These are phyloP conservation scores for Alces alces DNA, from an alignment of 2,113 vertebrate species.

Conservation along the genomic window DNA sequence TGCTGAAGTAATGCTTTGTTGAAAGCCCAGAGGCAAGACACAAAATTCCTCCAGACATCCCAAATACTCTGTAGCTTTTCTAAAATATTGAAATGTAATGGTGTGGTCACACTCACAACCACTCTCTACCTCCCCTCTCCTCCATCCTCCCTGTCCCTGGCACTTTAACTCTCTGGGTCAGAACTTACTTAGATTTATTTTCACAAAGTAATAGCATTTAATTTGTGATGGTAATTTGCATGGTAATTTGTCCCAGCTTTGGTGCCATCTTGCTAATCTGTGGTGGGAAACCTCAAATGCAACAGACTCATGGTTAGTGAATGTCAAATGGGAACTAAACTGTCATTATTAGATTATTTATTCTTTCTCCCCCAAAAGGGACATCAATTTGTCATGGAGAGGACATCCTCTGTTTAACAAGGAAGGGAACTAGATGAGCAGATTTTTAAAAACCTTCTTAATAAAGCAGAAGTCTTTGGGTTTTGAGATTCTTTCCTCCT, in stretches of 20 bases:
- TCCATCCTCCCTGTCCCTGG: neutral
- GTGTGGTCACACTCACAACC: neutral
- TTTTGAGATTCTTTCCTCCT: slow-evolving; percentile 60
- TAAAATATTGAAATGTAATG: neutral
- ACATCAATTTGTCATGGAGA: slow-evolving; percentile 69
- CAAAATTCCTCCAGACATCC: neutral
- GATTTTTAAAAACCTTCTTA: neutral
- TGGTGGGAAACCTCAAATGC: slow-evolving; percentile 63
- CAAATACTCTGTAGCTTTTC: neutral
- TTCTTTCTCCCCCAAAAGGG: slow-evolving; percentile 66
- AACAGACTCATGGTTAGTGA: slow-evolving; percentile 67
- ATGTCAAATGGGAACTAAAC: slow-evolving; percentile 59
- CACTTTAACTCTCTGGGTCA: neutral
- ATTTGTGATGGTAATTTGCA: neutral
- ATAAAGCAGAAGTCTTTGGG: slow-evolving; percentile 43
- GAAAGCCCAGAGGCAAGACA: neutral
- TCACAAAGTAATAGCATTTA: slow-evolving; percentile 63
- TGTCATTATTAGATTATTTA: slow-evolving; percentile 65
- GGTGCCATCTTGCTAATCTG: slow-evolving; percentile 57
- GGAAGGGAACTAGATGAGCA: slow-evolving; percentile 64
- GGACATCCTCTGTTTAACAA: slow-evolving; percentile 61
- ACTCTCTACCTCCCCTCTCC: neutral
- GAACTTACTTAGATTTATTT: slow-evolving; percentile 56
- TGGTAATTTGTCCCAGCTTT: slow-evolving; percentile 60
- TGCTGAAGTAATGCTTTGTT: slow-evolving; percentile 16